Evolutionary conservation across 92 coral and sea anemone species (phyloP).

Genomic region (Siderastrea siderea): DNA sequence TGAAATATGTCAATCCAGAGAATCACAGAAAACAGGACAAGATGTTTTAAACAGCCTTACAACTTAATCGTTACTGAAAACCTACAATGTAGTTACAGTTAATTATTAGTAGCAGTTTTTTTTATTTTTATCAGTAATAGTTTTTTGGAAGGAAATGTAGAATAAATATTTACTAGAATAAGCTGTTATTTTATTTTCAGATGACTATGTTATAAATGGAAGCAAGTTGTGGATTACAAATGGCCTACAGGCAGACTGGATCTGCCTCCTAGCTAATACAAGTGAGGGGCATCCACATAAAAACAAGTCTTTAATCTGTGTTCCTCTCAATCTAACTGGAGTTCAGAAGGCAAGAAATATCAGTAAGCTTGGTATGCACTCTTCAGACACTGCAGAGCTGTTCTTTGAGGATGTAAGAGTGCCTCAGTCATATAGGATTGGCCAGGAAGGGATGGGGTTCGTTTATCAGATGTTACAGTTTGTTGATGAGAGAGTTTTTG

Average conservation of each 20-base stretch:
- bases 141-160: no score
- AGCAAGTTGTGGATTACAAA: slow-evolving; percentile 98
- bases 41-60: no score
- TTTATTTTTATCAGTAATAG: no score
- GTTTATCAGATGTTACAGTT: slow-evolving; percentile 97
- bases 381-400: slow-evolving; percentile 97
- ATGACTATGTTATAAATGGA: slow-evolving; percentile 96
- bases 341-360: slow-evolving; percentile 83
- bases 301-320: slow-evolving; percentile 90
- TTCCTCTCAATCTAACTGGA: slow-evolving; percentile 90
- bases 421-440: slow-evolving; percentile 94
- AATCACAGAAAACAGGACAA: no score
- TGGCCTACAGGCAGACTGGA: slow-evolving; percentile 99
- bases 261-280: slow-evolving; percentile 96
- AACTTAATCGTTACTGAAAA: no score
- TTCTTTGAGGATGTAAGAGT: slow-evolving; percentile 97
- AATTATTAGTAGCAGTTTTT: no score
- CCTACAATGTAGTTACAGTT: no score
- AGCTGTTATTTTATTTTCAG: slow-evolving; percentile 35
- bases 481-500: slow-evolving; percentile 98
- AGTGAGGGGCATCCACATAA: slow-evolving; percentile 87
- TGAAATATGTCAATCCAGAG: no score
- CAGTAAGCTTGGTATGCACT: slow-evolving; percentile 97
- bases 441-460: slow-evolving; percentile 94
- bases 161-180: neutral